Base-by-base conservation (phyloP, 1,140 invertebrate species). In the Drosophila grimshawi region DNA sequence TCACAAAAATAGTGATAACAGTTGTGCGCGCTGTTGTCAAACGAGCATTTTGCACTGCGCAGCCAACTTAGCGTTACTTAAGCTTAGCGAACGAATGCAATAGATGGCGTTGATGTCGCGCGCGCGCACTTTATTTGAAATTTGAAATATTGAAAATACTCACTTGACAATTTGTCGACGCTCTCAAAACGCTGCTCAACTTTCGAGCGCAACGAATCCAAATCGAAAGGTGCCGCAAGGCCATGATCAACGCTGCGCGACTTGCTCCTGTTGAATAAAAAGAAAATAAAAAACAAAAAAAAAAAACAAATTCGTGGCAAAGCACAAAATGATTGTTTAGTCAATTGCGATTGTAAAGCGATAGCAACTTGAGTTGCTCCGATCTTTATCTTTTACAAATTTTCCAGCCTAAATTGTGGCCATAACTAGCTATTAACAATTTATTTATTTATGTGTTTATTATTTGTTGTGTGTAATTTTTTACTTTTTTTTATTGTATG, bases 171-270 rank as follows among this genome's bases (percentile, higher is more conserved):
- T 91, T 94, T 95, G 82, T 95, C 94, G 78, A 96, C 95, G 77
- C 95, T 96, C 83, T 97, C 96, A 86, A 97, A 96, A 70, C 96
- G 95, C 78, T 96, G 95, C 93, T 97, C 96, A 76, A 97, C 96
- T 93, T 97, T 97, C 80, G 95, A 96, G 74, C 96, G 95, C 56
- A 97, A 94, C 29, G 96, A 94, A 71, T 97, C 96, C 93, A 97
- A 93, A 93, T 97, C 96, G 89, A 97, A 97, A 46, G 96, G 96
- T 48, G 96, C 94, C 48, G 95, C 94, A 81, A 97, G 96, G 82
- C 96, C 96, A 94, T 97, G 96, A 93, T 97, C 97, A 77, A 97
- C 96, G 80, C 96, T 97, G 78, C 96, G 95, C 92, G 96, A 97
- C 93, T 97, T 97, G 89, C 96, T 97, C 95, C 97, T 97, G 94